These are phyloP conservation scores for Sitta europaea DNA, from an alignment of 2,113 vertebrate genomes.

Conservation along the genomic window DNA sequence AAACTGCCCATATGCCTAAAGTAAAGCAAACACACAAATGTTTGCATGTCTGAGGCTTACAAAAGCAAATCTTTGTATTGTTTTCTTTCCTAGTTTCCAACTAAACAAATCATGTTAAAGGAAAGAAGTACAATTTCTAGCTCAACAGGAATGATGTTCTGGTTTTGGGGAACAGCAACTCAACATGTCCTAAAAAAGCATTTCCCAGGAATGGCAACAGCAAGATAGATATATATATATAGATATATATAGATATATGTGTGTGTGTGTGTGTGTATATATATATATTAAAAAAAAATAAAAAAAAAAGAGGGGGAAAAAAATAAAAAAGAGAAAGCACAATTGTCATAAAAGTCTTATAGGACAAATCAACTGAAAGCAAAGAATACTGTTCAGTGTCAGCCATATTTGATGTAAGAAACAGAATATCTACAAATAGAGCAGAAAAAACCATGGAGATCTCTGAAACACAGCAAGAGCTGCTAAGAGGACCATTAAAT, in stretches of 20 bases:
- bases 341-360: neutral
- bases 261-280: no score
- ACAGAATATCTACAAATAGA: neutral
- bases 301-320: fast-evolving
- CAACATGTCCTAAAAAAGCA: neutral
- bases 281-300: neutral
- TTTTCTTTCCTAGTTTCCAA: neutral
- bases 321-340: neutral
- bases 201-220: neutral
- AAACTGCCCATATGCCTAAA: neutral
- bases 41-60: neutral
- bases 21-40: neutral
- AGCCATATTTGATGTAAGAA: neutral
- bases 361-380: neutral
- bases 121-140: neutral
- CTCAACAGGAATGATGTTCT: neutral
- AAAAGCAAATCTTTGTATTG: neutral
- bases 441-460: neutral
- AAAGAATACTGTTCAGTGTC: neutral
- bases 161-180: neutral
- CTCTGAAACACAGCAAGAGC: neutral
- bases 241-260: no score
- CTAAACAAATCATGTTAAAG: neutral
- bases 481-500: neutral
- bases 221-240: neutral